Base-by-base conservation (phyloP, 2,888 invertebrate species). In the Melinaea marsaeus region DNA sequence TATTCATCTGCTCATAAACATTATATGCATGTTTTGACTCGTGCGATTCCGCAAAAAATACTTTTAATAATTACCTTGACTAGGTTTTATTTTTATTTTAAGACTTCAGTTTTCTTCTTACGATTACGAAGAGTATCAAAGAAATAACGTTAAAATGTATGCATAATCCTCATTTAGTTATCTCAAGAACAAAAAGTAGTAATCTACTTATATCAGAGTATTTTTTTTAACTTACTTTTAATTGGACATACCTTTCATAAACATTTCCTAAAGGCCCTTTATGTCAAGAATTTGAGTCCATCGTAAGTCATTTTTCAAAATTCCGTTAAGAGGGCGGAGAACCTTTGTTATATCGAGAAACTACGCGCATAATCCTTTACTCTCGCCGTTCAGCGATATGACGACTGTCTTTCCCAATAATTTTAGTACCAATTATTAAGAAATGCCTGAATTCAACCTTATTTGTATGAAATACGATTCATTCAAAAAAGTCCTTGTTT, bases 321-420 rank as follows among this genome's bases (percentile, higher is more conserved):
- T 58, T 59, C 60, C 54, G 55, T 45, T 72, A 75, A 76, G 72
- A 77, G 74, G 74, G 70, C 70, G 74, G 67, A 61, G 71, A 70
- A 66, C 72, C 74, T 75, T 79, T 81, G 77, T 79, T 81, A 80
- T 78, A 73, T 73, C 76, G 78, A 72, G 70, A 80, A 77, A 74
- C 72, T 75, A 69, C 74, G 73, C 22, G 22, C 72, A 71, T 74
- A 79, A 77, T 78, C 72, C 78, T 77, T 81, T 78, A 80, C 79
- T 81, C 76, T 65, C 76, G 76, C 79, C 79, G 79, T 71, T 72
- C 56, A 76, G 79, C 79, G 68, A 75, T 77, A 74, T 75, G 76
- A 71, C 22, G 22, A 22, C 22, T 22, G 22, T 22, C 73, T 72
- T 67, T 70, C 68, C 71, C 65, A 67, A 60, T 66, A 63, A 59